Evolutionary conservation across 2,113 vertebrate genomes (phyloP).

Genomic region (Leucoraja erinaceus): DNA sequence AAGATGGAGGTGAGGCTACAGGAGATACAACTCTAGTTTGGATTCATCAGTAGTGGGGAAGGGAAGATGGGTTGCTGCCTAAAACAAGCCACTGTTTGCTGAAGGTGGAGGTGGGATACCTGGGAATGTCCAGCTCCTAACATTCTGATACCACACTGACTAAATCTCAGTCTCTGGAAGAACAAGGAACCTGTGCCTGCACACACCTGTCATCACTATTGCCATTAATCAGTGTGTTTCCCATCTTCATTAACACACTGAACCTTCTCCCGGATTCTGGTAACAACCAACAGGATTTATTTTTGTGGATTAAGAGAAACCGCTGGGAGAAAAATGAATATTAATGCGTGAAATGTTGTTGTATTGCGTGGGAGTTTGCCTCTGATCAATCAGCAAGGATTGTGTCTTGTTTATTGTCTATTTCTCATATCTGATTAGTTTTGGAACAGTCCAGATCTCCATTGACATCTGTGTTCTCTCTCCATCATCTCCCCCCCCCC

Average conservation of each 20-base stretch:
- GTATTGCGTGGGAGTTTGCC: conserved; percentile 13
- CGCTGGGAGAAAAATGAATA: conserved; percentile 27
- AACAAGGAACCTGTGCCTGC: neutral
- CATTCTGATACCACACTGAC: neutral
- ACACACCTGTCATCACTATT: neutral
- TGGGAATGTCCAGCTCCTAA: neutral
- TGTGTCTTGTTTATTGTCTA: neutral
- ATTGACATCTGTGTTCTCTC: too few relatives aligned
- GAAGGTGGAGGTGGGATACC: neutral
- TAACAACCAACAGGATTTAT: neutral
- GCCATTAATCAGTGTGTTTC: conserved; percentile 16
- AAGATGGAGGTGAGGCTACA: neutral
- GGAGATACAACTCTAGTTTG: neutral
- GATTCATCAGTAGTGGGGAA: neutral
- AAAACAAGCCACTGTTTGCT: neutral
- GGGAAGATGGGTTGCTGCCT: too few relatives aligned
- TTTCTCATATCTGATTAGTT: neutral
- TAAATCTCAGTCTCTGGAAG: neutral
- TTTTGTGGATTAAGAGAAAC: conserved; percentile 14
- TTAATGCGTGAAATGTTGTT: neutral
- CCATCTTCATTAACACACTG: conserved; percentile 29
- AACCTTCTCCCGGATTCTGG: neutral
- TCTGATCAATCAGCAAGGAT: neutral
- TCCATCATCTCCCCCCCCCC: too few relatives aligned
- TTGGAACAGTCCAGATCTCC: neutral